Base-by-base conservation (phyloP, 2,797 vertebrate species). In the Podarcis lilfordi region DNA sequence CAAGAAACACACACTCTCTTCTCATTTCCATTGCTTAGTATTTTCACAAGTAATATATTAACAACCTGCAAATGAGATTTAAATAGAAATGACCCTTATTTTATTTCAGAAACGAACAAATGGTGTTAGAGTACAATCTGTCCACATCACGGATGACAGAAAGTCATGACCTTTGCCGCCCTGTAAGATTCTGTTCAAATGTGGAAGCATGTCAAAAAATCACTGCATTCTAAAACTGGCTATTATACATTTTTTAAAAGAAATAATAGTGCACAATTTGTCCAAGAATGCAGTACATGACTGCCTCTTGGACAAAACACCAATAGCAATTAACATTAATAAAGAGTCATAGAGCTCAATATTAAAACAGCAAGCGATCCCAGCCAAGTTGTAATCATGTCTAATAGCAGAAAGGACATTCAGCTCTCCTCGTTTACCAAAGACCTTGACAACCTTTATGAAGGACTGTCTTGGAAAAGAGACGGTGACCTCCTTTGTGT, bases 1-100 rank as follows among this genome's bases (percentile, higher is more conserved):
- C 27, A 87, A 91, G 89, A 85, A 50, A 50, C 29, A 69, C 11
- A 3, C 1, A 5, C 11, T 40, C n/a, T 90, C 89, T 85, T 74
- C 55, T 61, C 40, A 82, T 59, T 86, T 72, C 74, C 3, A 80
- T 92, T 91, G 66, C 80, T 81, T 81, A 45, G 19, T 89, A 19
- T 90, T 23, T 68, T 66, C 82, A 78, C 45, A 59, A 32, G 29
- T 55, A 59, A 80, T 80, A n/a, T 35, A 55, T 35, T 80, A 80
- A 80, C 55, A 61, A 61, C 85, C 92, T 88, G 55, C 88, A 89
- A 94, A 91, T 84, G 23, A 91, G 85, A 92, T 89, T 88, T 94
- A 93, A 93, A 89, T 86, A 93, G 90, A 91, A 94, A 92, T 89
- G 88, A 84, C 92, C 91, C 93, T 91, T 92, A 85, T 92, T 94